Conservation (phyloP, 2,888 invertebrate genomes). For the Mantis religiosa region DNA sequence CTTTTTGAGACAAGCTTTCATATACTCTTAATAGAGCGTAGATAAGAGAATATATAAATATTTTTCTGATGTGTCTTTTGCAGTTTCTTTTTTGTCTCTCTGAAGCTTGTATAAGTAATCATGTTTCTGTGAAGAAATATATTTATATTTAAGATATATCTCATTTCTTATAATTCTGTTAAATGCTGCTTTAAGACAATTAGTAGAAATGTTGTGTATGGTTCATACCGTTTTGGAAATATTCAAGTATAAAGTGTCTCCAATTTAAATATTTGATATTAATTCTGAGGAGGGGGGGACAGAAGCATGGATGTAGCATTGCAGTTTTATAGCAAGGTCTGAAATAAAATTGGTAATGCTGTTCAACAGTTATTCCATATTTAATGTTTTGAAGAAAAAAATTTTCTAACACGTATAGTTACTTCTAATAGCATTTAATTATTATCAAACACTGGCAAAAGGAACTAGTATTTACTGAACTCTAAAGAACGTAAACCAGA, state of each 20-base stretch:
- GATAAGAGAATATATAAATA: no score
- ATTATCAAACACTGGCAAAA: neutral
- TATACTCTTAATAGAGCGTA: no score
- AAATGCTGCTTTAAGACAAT: no score
- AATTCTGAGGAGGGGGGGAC: neutral
- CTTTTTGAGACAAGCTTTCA: no score
- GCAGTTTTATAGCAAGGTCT: neutral
- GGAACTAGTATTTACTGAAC: neutral
- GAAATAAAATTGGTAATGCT: neutral
- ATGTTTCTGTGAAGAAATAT: no score
- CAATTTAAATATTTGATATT: neutral
- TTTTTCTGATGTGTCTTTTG: no score
- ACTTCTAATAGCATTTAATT: neutral
- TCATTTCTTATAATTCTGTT: no score
- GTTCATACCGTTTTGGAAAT: neutral
- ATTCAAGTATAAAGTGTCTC: neutral
- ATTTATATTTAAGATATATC: no score
- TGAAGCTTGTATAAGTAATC: no score
- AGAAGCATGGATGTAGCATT: neutral
- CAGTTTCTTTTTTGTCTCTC: no score
- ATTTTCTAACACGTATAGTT: neutral
- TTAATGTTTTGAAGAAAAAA: neutral
- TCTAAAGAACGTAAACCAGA: neutral
- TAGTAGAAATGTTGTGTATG: neutral
- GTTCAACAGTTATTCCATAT: neutral